Conservation (phyloP, 2,113 vertebrate genomes). For the Centropus bengalensis region DNA sequence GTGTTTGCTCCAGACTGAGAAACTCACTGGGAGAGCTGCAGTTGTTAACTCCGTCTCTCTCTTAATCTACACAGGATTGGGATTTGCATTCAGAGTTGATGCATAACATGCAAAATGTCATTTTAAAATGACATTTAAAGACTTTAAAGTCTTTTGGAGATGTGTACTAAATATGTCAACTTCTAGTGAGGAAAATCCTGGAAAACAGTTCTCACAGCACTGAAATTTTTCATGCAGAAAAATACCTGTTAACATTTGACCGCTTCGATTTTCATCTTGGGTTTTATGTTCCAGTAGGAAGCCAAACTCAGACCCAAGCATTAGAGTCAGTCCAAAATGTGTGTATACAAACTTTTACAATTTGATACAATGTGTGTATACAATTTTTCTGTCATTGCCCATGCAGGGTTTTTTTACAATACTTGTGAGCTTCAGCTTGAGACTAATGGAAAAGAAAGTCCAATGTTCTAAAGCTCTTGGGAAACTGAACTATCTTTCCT, state of each 20-base stretch:
- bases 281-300: background rate
- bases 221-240: background rate
- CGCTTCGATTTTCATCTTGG: background rate
- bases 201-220: background rate
- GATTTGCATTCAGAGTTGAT: background rate
- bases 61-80: background rate
- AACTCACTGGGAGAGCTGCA: background rate
- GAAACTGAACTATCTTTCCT: background rate
- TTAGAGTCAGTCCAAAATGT: background rate
- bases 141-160: background rate
- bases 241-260: background rate
- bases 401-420: rapidly evolving
- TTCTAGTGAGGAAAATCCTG: background rate
- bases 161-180: background rate
- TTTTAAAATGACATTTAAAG: too few relatives aligned
- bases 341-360: too few relatives aligned
- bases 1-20: background rate
- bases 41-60: background rate
- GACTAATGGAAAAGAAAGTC: background rate
- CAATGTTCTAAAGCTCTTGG: background rate
- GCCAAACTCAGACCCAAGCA: background rate
- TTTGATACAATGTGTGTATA: too few relatives aligned
- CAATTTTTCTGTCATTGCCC: background rate
- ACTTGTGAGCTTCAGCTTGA: background rate
- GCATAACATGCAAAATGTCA: background rate